Evolutionary conservation across 2,113 vertebrate species (phyloP).

Genomic region (Andinoacara biseriatus): DNA sequence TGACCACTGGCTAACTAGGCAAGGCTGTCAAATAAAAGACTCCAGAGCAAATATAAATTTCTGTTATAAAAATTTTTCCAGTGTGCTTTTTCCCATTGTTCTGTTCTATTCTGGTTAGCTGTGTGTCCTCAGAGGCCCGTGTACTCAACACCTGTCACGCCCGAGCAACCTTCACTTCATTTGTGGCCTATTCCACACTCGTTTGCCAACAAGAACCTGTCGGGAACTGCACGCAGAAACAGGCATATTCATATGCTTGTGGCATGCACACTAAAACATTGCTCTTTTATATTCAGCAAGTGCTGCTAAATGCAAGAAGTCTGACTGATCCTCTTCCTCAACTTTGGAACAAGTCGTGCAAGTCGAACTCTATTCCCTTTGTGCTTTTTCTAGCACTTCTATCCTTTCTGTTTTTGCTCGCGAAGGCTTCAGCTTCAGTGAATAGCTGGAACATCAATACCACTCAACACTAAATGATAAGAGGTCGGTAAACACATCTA

Average conservation of each 20-base stretch:
- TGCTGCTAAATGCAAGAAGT: not conserved
- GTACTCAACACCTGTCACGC: constrained; percentile 40
- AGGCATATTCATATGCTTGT: not conserved
- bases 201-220: constrained; percentile 22
- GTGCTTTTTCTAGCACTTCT: not conserved
- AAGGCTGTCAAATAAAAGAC: not conserved
- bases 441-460: constrained; percentile 43
- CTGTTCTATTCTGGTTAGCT: constrained; percentile 39
- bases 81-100: constrained; percentile 16
- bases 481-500: constrained; percentile 45
- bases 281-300: constrained; percentile 21
- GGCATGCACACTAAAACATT: not conserved
- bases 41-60: constrained; percentile 16
- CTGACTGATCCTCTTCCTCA: not conserved
- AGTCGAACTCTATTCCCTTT: constrained; percentile 13
- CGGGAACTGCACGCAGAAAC: constrained; percentile 4
- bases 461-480: constrained; percentile 12
- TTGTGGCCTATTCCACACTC: constrained; percentile 20
- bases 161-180: constrained; percentile 45
- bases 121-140: constrained; percentile 40
- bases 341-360: constrained; percentile 1
- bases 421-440: constrained; percentile 17
- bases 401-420: not conserved
- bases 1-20: not conserved
- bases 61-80: constrained; percentile 9